A percentile compares a stretch with the other conserved stretches of the same genome.
Evolutionary conservation across 1,140 invertebrate genomes (phyloP).

Genomic region (Anthonomus grandis): DNA sequence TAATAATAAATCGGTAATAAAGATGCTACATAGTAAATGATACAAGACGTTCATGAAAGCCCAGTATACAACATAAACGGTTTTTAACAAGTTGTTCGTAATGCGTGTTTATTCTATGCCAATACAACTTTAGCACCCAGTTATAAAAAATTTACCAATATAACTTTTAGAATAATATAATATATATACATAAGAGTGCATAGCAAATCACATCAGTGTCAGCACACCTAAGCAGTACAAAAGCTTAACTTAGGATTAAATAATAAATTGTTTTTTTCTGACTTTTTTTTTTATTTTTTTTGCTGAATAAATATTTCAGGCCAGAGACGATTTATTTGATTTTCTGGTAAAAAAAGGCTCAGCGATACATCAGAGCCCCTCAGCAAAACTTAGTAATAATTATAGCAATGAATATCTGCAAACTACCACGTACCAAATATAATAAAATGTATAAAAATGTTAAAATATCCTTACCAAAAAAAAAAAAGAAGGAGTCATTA

Average conservation of each 20-base stretch:
- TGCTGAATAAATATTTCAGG: too few species aligned
- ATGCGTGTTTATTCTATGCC: slow-evolving; percentile 27
- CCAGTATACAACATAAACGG: slow-evolving; percentile 28
- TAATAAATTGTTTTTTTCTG: slow-evolving; percentile 26
- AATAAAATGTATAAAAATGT: slow-evolving; percentile 10
- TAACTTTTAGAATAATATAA: slow-evolving; percentile 37
- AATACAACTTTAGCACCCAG: slow-evolving; percentile 39
- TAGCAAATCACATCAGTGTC: slow-evolving; percentile 44
- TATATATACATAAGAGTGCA: slow-evolving; percentile 44
- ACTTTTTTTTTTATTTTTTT: slow-evolving; percentile 24
- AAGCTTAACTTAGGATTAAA: slow-evolving; percentile 37
- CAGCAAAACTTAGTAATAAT: slow-evolving; percentile 15
- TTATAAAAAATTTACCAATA: slow-evolving; percentile 37
- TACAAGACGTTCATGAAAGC: slow-evolving; percentile 14
- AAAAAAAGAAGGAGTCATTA: neutral
- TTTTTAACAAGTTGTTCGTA: slow-evolving; percentile 27
- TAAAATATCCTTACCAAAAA: slow-evolving; percentile 3
- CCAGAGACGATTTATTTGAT: too few species aligned
- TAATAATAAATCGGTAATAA: slow-evolving; percentile 24
- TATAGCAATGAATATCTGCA: slow-evolving; percentile 7
- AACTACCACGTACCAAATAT: slow-evolving; percentile 13
- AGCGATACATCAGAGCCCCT: neutral
- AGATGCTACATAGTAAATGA: slow-evolving; percentile 16
- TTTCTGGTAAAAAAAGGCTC: neutral
- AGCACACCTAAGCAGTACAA: slow-evolving; percentile 44